Conservation (phyloP, 2,113 vertebrate species). For the Elgaria multicarinata region DNA sequence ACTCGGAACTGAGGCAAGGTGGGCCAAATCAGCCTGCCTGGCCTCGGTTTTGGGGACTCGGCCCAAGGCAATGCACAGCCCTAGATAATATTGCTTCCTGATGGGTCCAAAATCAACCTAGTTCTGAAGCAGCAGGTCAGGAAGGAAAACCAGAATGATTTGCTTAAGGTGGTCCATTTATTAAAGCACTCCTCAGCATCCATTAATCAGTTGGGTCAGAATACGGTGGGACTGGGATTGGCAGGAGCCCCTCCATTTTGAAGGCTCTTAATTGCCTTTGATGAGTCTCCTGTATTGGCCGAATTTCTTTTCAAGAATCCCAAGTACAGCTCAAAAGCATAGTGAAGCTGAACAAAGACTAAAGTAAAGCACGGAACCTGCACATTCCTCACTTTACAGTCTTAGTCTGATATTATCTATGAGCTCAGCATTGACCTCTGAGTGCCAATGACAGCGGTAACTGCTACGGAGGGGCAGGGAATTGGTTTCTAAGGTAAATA, state of each 20-base stretch:
- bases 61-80: no score
- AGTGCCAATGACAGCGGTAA: not conserved
- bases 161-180: not conserved
- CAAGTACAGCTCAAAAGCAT: not conserved
- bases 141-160: not conserved
- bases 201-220: not conserved
- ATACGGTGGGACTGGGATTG: no score
- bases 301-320: not conserved
- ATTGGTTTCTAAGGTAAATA: slow-evolving; percentile 21
- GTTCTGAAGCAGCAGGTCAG: not conserved
- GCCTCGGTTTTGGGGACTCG: no score
- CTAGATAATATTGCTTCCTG: not conserved
- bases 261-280: not conserved
- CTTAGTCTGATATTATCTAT: not conserved
- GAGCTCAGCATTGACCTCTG: slow-evolving; percentile 10
- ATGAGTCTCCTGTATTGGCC: not conserved
- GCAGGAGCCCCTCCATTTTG: not conserved
- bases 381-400: slow-evolving; percentile 2
- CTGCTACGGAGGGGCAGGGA: not conserved
- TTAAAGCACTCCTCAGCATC: not conserved
- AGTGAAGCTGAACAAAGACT: not conserved
- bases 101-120: no score
- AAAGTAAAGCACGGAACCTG: not conserved
- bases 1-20: no score
- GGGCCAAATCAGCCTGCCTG: no score